phyloP scores from a whole-genome alignment of 2,888 invertebrate genomes.

The Tetragonula carbonaria region DNA sequence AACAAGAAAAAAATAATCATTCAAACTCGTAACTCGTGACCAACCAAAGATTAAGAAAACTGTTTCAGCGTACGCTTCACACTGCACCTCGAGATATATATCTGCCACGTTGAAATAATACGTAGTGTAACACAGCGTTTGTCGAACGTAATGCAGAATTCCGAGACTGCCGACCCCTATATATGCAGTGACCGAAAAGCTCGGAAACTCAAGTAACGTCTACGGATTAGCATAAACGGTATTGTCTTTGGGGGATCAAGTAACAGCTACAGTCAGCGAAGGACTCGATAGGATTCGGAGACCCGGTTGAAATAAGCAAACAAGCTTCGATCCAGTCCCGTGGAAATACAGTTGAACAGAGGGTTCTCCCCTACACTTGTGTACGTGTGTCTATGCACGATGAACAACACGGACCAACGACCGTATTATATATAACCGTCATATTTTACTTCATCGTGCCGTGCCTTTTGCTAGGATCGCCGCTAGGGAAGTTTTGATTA shows the following conservation, averaged over 20 bases:
- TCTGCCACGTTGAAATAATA: not conserved
- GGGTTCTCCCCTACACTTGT: not conserved
- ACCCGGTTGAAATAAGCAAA: conserved; percentile 54
- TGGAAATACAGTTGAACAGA: conserved; percentile 38
- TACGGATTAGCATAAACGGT: conserved; percentile 60
- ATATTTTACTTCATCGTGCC: not conserved
- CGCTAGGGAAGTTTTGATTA: not conserved
- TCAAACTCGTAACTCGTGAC: too few relatives aligned
- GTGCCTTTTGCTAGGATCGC: not conserved
- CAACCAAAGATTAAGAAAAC: too few relatives aligned
- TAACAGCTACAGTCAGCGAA: conserved; percentile 36
- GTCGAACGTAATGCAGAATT: conserved; percentile 37
- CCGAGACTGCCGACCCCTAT: conserved; percentile 32
- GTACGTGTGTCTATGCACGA: not conserved
- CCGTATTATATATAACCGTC: not conserved
- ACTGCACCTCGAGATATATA: not conserved
- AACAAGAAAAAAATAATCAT: too few relatives aligned
- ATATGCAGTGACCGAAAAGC: conserved; percentile 39
- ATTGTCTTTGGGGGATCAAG: conserved; percentile 60
- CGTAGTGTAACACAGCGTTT: conserved; percentile 23
- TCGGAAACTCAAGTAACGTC: conserved; percentile 26
- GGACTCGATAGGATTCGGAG: conserved; percentile 20
- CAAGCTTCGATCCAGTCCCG: conserved; percentile 45
- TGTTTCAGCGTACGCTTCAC: not conserved
- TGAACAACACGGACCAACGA: conserved; percentile 1